Conservation (phyloP, 2,888 invertebrate genomes). For the Perithous albicinctus region DNA sequence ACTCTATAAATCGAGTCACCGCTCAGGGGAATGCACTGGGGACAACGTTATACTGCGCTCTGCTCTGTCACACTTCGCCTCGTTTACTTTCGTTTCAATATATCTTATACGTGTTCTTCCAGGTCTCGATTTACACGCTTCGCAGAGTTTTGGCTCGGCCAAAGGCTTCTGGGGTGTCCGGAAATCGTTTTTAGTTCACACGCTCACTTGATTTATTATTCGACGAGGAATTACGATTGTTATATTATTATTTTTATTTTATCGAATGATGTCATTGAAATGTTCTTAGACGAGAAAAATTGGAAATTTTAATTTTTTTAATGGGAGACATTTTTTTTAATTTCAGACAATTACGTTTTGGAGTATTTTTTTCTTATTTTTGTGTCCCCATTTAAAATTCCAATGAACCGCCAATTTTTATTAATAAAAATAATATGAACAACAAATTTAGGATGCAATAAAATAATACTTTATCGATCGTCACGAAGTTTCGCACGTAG, state of each 20-base stretch:
- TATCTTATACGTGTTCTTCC: slow-evolving; percentile 11
- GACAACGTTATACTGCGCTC: background rate
- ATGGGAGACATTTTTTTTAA: no score
- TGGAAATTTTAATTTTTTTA: no score
- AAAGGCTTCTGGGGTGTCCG: background rate
- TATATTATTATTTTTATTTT: background rate
- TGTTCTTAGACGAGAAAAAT: no score
- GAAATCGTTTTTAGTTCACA: background rate
- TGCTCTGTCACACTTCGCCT: slow-evolving; percentile 10
- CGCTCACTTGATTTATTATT: slow-evolving; percentile 2
- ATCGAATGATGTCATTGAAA: no score
- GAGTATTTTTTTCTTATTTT: no score
- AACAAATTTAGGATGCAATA: no score
- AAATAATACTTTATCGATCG: no score
- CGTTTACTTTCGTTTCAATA: slow-evolving; percentile 12
- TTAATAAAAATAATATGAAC: no score
- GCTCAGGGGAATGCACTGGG: slow-evolving; percentile 12
- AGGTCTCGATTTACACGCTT: slow-evolving; percentile 14
- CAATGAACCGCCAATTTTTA: no score
- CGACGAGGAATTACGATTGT: background rate
- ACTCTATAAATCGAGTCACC: slow-evolving; percentile 19
- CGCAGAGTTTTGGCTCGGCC: background rate
- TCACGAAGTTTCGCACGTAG: no score
- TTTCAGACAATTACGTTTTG: no score
- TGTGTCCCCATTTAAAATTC: no score